These are phyloP conservation scores for Mythimna albipuncta DNA, from an alignment of 2,888 invertebrate genomes.

Conservation along the genomic window DNA sequence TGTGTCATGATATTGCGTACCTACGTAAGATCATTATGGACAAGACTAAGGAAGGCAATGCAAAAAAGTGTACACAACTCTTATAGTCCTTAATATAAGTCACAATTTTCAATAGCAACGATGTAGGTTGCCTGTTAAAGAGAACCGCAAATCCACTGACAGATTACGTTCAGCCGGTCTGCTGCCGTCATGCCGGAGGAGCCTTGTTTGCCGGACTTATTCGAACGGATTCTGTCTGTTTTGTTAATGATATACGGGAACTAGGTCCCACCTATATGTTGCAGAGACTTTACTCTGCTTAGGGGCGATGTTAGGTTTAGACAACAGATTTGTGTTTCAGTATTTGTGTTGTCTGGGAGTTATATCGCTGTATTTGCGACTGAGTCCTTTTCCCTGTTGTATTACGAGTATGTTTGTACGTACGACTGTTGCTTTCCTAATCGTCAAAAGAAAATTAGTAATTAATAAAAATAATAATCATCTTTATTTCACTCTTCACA, in stretches of 20 bases:
- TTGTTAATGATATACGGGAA: slow-evolving; percentile 53
- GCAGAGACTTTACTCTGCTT: slow-evolving; percentile 43
- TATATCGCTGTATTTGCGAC: slow-evolving; percentile 30
- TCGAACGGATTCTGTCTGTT: slow-evolving; percentile 48
- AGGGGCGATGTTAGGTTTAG: slow-evolving; percentile 40
- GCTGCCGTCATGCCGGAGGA: slow-evolving; percentile 46
- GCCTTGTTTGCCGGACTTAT: slow-evolving; percentile 59
- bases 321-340: slow-evolving; percentile 54
- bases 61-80: slow-evolving; percentile 10
- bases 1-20: slow-evolving; percentile 1
- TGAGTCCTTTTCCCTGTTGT: slow-evolving; percentile 13
- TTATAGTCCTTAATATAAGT: slow-evolving; percentile 1
- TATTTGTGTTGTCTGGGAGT: slow-evolving; percentile 44
- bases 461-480: too few species aligned
- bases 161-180: slow-evolving; percentile 54
- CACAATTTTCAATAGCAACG: slow-evolving; percentile 32
- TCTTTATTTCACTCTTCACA: too few species aligned
- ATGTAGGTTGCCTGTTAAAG: slow-evolving; percentile 38
- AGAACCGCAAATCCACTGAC: slow-evolving; percentile 59
- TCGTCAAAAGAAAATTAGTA: neutral
- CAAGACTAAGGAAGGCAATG: neutral
- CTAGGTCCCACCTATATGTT: slow-evolving; percentile 50
- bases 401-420: neutral
- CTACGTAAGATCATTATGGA: slow-evolving; percentile 11
- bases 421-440: neutral